Evolutionary conservation across 64 coral and sea anemone genomes (phyloP).

Genomic region (Montipora sp.): DNA sequence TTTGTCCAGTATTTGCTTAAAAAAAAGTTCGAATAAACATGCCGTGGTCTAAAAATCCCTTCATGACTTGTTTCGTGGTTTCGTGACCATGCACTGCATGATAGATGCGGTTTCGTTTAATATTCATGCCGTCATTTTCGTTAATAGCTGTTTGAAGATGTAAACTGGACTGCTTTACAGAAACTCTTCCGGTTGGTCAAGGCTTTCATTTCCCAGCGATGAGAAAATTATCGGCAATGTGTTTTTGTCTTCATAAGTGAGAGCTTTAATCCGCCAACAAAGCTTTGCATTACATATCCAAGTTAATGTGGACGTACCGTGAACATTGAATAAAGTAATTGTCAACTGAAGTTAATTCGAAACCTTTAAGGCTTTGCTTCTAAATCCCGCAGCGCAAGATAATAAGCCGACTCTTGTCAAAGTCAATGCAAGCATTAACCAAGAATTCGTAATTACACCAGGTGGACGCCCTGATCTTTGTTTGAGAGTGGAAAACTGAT

Average conservation of each 20-base stretch:
- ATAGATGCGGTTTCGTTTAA: neutral
- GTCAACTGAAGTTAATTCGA: neutral
- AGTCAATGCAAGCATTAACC: neutral
- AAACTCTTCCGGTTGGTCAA: no score
- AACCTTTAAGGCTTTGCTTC: neutral
- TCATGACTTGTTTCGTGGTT: neutral
- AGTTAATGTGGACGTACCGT: neutral
- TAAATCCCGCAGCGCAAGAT: neutral
- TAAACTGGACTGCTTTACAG: no score
- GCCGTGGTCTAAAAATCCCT: neutral
- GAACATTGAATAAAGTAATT: constrained; percentile 14
- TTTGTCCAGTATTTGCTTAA: no score
- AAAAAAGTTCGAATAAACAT: no score
- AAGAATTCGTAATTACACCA: constrained; percentile 30
- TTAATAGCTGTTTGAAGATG: no score
- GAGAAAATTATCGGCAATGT: neutral
- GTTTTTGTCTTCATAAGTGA: neutral
- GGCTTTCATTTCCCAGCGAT: neutral
- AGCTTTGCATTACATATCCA: neutral
- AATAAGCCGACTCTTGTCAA: constrained; percentile 16
- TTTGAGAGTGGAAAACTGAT: constrained; percentile 25
- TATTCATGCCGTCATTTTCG: no score
- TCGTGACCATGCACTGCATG: neutral
- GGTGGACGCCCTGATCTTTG: constrained; percentile 29
- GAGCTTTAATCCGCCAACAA: neutral